Evolutionary conservation across 1,140 invertebrate genomes (phyloP), one percentile per base, ranked within the genome.

Genomic region (Heliconius hermathena): DNA sequence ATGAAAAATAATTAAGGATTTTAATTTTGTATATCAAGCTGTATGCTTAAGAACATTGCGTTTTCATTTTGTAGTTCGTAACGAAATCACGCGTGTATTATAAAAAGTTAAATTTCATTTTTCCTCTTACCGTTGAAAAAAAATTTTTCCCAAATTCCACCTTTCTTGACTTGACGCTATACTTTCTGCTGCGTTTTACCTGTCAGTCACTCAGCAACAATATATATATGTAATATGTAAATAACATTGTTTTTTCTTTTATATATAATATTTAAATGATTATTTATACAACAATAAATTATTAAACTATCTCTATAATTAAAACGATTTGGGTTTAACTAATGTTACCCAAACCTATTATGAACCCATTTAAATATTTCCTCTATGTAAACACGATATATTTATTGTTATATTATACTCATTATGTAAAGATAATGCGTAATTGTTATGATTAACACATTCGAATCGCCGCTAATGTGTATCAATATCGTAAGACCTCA

Each of bases 361-460:
- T 66, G 5, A 16, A n/a, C 0, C 60, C 3, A 66, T 66, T 66
- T 29, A 66, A 66, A 29, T 29, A 11, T 16, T 11, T 29, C 2
- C 5, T 66, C 13, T 29, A 4, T 66, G 60, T 66, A 66, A 66
- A 66, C 60, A 66, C 26, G 26, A 3, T 6, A 29, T 26, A 66
- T 66, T 66, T 66, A 66, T 66, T 66, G 22, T 66, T 29, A 13
- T 66, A 66, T 66, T 66, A 66, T 66, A 29, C 60, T 11, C 60
- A 66, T 66, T 29, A 66, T 66, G 60, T 66, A 66, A 29, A 66
- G 11, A 66, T 75, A 66, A 75, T 75, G 74, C n/a, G 3, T 60
- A 75, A 74, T 75, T 75, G 74, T 75, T 75, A 76, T 76, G 66
- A 76, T 70, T 70, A 76, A 70, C 36, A 76, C 38, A 76, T 76